Conservation (phyloP, 2,113 vertebrate genomes). For the Corvus hawaiiensis region DNA sequence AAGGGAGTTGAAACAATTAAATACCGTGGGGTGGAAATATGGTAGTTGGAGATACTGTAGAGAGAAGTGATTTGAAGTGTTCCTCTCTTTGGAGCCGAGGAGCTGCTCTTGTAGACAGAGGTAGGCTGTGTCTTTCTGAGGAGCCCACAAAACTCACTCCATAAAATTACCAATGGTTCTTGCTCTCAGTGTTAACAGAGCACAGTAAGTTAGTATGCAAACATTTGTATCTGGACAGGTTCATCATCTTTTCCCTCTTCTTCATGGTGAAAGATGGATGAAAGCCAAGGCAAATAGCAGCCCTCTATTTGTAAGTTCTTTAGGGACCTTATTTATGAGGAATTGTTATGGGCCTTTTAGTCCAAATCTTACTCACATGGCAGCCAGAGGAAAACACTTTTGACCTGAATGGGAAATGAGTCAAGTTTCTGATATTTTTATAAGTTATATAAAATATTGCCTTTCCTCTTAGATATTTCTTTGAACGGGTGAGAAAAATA, state of each 20-base stretch:
- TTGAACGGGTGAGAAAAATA: slow-evolving; percentile 1
- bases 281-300: not conserved
- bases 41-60: not conserved
- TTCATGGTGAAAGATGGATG: not conserved
- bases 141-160: not conserved
- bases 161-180: not conserved
- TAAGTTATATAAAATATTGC: not conserved
- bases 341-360: not conserved
- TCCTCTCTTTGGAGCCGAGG: not conserved
- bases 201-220: not conserved
- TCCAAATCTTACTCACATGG: not conserved
- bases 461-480: not conserved
- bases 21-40: not conserved
- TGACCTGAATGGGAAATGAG: not conserved
- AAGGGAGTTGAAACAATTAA: not conserved
- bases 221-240: not conserved
- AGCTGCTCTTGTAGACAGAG: not conserved
- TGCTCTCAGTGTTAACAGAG: not conserved
- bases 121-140: not conserved
- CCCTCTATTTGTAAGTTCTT: not conserved
- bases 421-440: not conserved
- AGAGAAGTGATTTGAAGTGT: not conserved
- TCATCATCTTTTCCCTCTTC: not conserved
- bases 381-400: not conserved
- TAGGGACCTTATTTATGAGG: not conserved